Base-by-base conservation (phyloP, 23 tunicate genomes). In the Halocynthia aurantium region DNA sequence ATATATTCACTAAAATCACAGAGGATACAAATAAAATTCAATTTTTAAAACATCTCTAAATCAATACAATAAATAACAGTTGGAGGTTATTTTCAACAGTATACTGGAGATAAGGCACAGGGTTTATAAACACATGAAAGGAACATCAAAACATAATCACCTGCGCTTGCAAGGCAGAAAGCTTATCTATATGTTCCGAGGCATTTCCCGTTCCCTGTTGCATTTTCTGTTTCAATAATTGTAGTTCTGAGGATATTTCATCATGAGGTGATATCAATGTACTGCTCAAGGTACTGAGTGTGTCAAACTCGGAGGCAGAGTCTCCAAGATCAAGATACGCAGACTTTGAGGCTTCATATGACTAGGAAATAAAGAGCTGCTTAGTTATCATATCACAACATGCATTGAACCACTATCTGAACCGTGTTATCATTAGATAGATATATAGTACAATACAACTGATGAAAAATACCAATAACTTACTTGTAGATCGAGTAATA, bases 401-500 rank as follows among this genome's bases (percentile, higher is more conserved):
- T n/a, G 13, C 2, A 68, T 22, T 15, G 50, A 22, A 22, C 17
- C 18, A 68, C 12, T 2, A 68, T 12, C 18, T 2, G 21, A 68
- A 19, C 12, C 12, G 10, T 20, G 72, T 67, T n/a, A 15, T 67
- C 12, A 57, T 57, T 57, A 57, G 12, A 57, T 12, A 57, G 62
- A 57, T 10, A 57, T 57, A 12, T 57, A 10, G 11, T 57, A 57
- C 10, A 57, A 10, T 57, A 57, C 62, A 57, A 12, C 44, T 31
- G 17, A 58, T 58, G 15, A 58, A 58, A 58, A 15, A 58, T 58
- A 58, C 63, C 15, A n/a, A 58, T 58, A n/a, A 21, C 13, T 10
- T 70, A 87, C 93, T 78, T 91, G 97, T 10, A 91, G 75, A 75
- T 91, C 97, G 7, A 85, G 70, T 51, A 91, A 52, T 49, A 85